Conservation (phyloP, 2,113 vertebrate species). For the Syrmaticus mikado region DNA sequence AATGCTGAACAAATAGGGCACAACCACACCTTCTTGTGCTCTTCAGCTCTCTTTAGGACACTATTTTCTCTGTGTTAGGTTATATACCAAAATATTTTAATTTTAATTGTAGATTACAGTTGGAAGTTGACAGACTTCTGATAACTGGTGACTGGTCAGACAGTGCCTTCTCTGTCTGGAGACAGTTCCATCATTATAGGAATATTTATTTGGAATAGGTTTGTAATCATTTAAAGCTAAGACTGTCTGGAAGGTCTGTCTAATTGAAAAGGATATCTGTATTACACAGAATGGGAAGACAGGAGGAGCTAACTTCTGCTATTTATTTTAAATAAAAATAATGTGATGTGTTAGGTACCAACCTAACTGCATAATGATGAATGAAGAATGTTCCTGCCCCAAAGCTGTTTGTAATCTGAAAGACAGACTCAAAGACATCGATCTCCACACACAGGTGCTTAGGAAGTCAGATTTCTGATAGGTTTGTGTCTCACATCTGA, state of each 20-base stretch:
- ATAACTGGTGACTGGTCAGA: neutral
- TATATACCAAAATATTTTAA: constrained; percentile 66
- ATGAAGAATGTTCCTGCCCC: neutral
- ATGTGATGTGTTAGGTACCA: neutral
- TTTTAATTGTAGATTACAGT: constrained; percentile 45
- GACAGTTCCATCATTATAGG: neutral
- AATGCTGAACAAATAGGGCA: constrained; percentile 46
- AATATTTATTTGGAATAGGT: neutral
- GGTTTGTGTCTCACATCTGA: neutral
- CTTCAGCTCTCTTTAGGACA: constrained; percentile 34
- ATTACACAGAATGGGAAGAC: neutral
- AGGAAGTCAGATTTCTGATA: neutral
- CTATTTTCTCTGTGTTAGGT: constrained; percentile 59
- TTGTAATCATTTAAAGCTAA: neutral
- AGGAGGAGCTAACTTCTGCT: neutral
- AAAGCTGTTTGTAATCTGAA: neutral
- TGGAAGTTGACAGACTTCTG: constrained; percentile 36
- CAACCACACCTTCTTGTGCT: constrained; percentile 47
- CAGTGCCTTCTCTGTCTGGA: neutral
- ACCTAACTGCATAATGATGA: neutral
- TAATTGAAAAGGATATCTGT: neutral
- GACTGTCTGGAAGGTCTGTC: neutral
- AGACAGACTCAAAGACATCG: neutral
- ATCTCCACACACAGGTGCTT: neutral
- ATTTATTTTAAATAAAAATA: constrained; percentile 29